phyloP scores from a whole-genome alignment of 2,797 vertebrate genomes.

The Carduelis carduelis region DNA sequence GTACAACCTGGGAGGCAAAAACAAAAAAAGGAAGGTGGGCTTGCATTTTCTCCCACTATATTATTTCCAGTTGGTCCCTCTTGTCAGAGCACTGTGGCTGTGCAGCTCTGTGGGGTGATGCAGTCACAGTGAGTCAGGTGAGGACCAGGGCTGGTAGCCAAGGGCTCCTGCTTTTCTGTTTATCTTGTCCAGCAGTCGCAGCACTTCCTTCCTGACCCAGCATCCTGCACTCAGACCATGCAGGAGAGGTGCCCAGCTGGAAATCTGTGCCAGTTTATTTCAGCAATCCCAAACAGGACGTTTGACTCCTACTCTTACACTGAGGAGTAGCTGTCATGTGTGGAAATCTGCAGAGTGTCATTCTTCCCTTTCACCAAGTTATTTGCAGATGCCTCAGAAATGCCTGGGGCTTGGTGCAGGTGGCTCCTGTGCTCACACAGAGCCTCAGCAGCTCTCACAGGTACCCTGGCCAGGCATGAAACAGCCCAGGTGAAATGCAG shows the following conservation, averaged over 20 bases:
- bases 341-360: neutral
- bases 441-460: neutral
- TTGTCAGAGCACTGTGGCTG: neutral
- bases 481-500: neutral
- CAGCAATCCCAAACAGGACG: neutral
- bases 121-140: neutral
- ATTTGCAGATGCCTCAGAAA: neutral
- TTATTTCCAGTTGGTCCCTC: rapidly evolving
- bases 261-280: neutral
- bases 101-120: neutral
- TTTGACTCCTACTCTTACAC: neutral
- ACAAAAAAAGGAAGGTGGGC: neutral
- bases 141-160: neutral
- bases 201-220: neutral
- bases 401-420: neutral
- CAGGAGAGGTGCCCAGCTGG: neutral
- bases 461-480: neutral
- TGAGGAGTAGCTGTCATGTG: neutral
- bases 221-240: neutral
- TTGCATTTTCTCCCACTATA: neutral
- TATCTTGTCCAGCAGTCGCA: neutral
- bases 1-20: neutral
- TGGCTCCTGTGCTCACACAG: neutral
- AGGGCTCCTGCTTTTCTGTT: neutral
- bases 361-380: neutral